Conservation (phyloP, 2,113 vertebrate species). For the Delphinus delphis region DNA sequence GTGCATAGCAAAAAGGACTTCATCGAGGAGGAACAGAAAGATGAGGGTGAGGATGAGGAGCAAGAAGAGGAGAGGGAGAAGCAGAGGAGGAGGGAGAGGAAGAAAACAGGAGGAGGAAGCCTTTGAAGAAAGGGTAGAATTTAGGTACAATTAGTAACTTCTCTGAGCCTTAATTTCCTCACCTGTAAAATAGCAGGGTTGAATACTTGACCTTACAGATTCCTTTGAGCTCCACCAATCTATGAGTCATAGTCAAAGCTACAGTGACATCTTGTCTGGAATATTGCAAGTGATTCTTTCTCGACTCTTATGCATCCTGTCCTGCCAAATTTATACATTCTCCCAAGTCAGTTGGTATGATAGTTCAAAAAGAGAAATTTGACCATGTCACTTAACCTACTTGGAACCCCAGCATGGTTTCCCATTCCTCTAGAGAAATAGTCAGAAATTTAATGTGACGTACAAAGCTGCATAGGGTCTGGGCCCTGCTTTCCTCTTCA, state of each 20-base stretch:
- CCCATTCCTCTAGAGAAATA: neutral
- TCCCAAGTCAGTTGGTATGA: neutral
- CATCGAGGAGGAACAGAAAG: neutral
- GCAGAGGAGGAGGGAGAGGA: neutral
- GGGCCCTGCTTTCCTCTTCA: neutral
- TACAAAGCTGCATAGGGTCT: neutral
- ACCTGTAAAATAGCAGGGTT: neutral
- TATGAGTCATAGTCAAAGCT: neutral
- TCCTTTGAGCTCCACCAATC: neutral
- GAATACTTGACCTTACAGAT: neutral
- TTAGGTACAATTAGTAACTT: neutral
- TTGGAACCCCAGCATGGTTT: neutral
- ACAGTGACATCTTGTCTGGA: neutral
- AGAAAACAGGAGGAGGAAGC: neutral
- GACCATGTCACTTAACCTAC: neutral
- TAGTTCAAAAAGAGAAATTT: neutral
- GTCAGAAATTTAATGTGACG: neutral
- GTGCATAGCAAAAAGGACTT: neutral
- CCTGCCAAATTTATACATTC: neutral
- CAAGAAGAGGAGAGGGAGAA: neutral
- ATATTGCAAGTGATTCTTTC: neutral
- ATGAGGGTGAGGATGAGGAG: neutral
- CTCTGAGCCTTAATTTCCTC: neutral
- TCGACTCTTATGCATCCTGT: neutral
- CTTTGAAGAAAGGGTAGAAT: neutral